Evolutionary conservation across 2,113 vertebrate genomes (phyloP), one percentile per base, ranked within the genome.

Genomic region (Castor canadensis): DNA sequence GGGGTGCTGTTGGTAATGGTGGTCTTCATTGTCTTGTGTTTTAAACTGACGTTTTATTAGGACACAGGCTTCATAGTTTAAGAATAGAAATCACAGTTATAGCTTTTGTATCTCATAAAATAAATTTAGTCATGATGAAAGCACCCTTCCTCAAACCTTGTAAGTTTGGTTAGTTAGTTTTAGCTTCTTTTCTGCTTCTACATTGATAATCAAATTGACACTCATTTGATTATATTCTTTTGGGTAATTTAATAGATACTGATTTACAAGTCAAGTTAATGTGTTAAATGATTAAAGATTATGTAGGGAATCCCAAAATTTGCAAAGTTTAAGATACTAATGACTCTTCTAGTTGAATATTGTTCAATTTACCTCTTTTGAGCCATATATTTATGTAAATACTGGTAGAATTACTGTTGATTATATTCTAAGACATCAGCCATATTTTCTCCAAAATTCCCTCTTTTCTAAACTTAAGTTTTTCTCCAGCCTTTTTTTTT

Each of bases 11-110:
- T 97, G 93, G 79, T 81, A 75, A 85, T 35, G 82, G 24, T 97
- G 95, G 73, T 87, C 94, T 87, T 97, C 80, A 85, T 52, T 92
- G 89, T 95, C 83, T 97, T 89, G 47, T 94, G 93, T 97, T 85
- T 95, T 81, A 95, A 96, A 89, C 73, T 89, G 93, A 49, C 93
- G 91, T 96, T 95, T 97, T 94, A 96, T 96, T 80, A 85, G 95
- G 96, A 94, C 86, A 89, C 76, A 95, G 93, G 0, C 82, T 80
- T 95, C 91, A 83, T 52, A 93, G 83, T 90, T 95, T 80, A 60
- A 91, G 85, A 89, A 56, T 91, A 88, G 85, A 72, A 94, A 71
- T 94, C 79, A 60, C 32, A 93, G 62, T 97, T 82, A 62, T 40
- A 85, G 82, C 82, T 94, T 88, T 38, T 95, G 45, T 90, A 72